Evolutionary conservation across 2,797 vertebrate species (phyloP), one percentile per base, ranked within the genome.

Genomic region (Rhodeus uyekii): DNA sequence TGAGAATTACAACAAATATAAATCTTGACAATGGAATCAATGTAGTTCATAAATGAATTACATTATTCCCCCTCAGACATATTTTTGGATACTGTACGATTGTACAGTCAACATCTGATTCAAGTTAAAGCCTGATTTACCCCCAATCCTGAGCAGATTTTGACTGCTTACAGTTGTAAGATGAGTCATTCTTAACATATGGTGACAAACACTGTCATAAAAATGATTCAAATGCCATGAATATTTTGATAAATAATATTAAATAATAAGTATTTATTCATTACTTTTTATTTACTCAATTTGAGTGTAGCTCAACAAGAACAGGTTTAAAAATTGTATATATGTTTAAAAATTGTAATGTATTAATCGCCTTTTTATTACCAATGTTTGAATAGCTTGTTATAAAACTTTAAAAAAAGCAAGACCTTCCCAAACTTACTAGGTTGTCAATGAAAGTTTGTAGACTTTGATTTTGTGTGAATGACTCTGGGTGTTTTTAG

Each of bases 1-100:
- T 38, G 64, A 85, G 46, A 81, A 75, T 75, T 75, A 75, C 44
- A 67, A 75, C 71, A 29, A 65, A 81, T 55, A 63, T 2, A 81
- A 81, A 55, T 65, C 60, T 67, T 65, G 71, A 82, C 80, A 74
- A 39, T 18, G 1, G 71, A 82, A 74, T 82, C 71, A 65, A 82
- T 82, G 67, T 18, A 32, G 46, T 14, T 75, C 60, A 82, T 46
- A 82, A 75, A 75, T 67, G 19, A 75, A 74, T 67, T 74, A n/a
- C 44, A 81, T 81, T 64, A 73, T 36, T 24, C 69, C 8, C 34
- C 24, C 46, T 75, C 78, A 32, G 77, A 16, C n/a, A 27, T n/a
- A 27, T 16, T 65, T 63, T 65, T 8, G 0, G 18, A 32, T 55
- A 32, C 72, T 73, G 58, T 81, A 64, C 1, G 18, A 48, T 73